Evolutionary conservation across 2,113 vertebrate species (phyloP).

Genomic region (Mirza zaza): DNA sequence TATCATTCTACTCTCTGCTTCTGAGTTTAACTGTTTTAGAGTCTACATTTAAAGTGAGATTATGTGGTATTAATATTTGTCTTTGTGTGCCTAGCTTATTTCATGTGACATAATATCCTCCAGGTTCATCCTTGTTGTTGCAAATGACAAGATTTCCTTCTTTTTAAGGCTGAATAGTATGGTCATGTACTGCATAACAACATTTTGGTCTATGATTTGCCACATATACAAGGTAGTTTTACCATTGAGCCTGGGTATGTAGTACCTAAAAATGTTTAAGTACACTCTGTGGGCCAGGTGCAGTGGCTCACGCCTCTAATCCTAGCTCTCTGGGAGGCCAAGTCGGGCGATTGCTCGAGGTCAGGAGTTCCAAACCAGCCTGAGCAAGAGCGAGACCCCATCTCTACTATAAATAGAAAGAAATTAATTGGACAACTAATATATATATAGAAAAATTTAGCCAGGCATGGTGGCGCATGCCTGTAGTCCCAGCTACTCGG

Average conservation of each 20-base stretch:
- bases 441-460: too few relatives aligned
- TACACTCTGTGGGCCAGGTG: neutral
- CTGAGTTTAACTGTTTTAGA: neutral
- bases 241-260: neutral
- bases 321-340: too few relatives aligned
- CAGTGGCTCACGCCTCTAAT: too few relatives aligned
- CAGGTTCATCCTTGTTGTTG: neutral
- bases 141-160: neutral
- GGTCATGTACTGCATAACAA: neutral
- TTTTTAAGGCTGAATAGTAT: neutral
- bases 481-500: too few relatives aligned
- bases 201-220: neutral
- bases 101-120: neutral
- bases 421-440: too few relatives aligned
- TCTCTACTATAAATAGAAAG: too few relatives aligned
- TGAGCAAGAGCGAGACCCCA: too few relatives aligned
- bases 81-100: neutral
- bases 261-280: neutral
- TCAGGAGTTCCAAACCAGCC: too few relatives aligned
- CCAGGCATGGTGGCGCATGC: too few relatives aligned
- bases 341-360: too few relatives aligned
- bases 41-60: neutral
- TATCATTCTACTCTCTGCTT: neutral
- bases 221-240: neutral
- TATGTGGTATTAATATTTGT: neutral